phyloP scores from a whole-genome alignment of 1,140 invertebrate genomes.

The Odontomachus brunneus region DNA sequence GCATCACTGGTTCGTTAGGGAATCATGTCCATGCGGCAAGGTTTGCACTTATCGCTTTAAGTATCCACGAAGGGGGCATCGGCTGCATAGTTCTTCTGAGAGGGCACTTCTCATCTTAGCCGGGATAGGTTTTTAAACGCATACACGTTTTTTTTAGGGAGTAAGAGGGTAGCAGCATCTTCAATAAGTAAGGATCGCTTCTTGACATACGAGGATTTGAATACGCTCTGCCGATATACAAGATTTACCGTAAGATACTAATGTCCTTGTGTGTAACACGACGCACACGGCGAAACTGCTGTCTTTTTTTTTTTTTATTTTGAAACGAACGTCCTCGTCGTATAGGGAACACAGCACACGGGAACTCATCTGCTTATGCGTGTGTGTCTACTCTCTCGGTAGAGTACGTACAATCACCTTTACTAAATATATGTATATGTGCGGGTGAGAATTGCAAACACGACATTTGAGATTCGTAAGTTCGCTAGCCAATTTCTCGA shows the following conservation, averaged over 20 bases:
- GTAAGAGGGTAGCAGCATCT: conserved; percentile 48
- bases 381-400: conserved; percentile 32
- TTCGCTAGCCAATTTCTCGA: conserved; percentile 84
- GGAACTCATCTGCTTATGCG: conserved; percentile 23
- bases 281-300: conserved; percentile 60
- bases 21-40: conserved; percentile 50
- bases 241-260: conserved; percentile 67
- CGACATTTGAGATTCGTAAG: conserved; percentile 60
- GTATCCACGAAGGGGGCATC: conserved; percentile 56
- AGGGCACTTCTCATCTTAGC: conserved; percentile 52
- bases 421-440: conserved; percentile 28
- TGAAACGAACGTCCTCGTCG: conserved; percentile 61
- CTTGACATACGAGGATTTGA: conserved; percentile 52
- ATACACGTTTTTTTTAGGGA: conserved; percentile 25
- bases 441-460: conserved; percentile 27
- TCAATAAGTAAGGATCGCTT: conserved; percentile 53
- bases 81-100: conserved; percentile 64
- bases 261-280: conserved; percentile 56
- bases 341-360: conserved; percentile 43
- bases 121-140: conserved; percentile 47
- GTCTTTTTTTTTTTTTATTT: conserved; percentile 48
- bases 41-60: conserved; percentile 33
- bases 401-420: conserved; percentile 52
- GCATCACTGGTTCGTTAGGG: conserved; percentile 52
- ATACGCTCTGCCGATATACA: conserved; percentile 58